Evolutionary conservation across 2,113 vertebrate genomes (phyloP), one percentile per base, ranked within the genome.

Genomic region (Athene cunicularia): DNA sequence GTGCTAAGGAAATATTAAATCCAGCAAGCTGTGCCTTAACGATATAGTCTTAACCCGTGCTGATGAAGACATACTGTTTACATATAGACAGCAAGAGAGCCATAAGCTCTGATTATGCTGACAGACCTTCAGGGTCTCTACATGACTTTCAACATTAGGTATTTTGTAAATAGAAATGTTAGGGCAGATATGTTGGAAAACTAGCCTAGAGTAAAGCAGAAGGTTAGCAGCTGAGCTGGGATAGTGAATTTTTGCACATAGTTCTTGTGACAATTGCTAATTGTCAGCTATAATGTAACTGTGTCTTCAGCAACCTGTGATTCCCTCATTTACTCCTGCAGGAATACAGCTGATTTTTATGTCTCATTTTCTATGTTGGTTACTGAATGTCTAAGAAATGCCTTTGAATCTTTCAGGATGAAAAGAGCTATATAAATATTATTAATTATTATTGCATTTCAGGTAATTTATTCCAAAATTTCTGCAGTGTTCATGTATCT

Each of bases 381-480:
- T 90, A 88, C 20, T 66, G 45, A 80, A 80, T 60, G 62, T 55
- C 41, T 70, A 80, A 81, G 45, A 79, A 91, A 82, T 64, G 35
- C 20, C 16, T 74, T 88, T 5, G 8, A 18, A 88, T 37, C 21
- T 59, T 91, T 86, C 67, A 68, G 50, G 39, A 73, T 35, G 8
- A 88, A 91, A 72, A 91, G 24, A 85, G 12, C 4, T 62, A 87
- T 14, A 74, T 68, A 93, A 91, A 95, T 94, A 91, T 74, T 85
- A 83, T 86, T 89, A 93, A 95, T 95, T 93, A 64, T 50, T 37
- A 84, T 76, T 68, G 16, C 22, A 90, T 90, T 49, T 62, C 72
- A 93, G 52, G 3, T 68, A 82, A 95, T 95, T 93, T 94, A 39
- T 90, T 88, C 58, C 68, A 84, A 55, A 95, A 93, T 76, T 80